phyloP scores from a whole-genome alignment of 2,113 vertebrate species.

The Corythornis madagascariensis region DNA sequence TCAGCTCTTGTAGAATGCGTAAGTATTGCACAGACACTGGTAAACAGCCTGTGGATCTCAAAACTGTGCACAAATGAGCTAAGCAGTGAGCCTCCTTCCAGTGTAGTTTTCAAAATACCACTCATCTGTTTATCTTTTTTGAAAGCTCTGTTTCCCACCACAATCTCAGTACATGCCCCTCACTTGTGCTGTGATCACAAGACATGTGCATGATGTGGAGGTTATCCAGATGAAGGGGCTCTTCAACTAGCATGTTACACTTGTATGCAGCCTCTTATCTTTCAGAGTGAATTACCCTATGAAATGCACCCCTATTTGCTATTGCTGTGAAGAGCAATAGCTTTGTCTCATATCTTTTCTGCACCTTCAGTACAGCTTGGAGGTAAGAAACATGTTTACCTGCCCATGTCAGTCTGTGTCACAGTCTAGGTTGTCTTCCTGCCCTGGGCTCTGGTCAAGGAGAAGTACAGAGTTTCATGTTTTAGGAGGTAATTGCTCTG shows the following conservation, averaged over 20 bases:
- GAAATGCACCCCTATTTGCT: background rate
- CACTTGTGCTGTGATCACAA: no score
- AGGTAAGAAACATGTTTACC: background rate
- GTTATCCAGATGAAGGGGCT: background rate
- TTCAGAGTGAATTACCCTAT: background rate
- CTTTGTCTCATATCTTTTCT: background rate
- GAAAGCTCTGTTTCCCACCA: background rate
- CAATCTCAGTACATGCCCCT: fast-evolving
- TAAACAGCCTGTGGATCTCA: fast-evolving
- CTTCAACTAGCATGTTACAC: background rate
- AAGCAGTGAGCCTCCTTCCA: background rate
- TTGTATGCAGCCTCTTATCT: background rate
- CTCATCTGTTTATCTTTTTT: background rate
- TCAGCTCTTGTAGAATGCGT: background rate
- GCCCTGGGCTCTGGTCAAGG: background rate
- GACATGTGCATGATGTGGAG: background rate
- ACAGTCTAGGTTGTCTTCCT: background rate
- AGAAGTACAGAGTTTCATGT: fast-evolving
- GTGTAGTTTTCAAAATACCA: background rate
- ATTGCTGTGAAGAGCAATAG: background rate
- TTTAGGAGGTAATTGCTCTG: background rate
- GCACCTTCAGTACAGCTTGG: background rate
- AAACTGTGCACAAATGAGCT: background rate
- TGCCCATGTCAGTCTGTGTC: background rate
- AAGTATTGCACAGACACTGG: background rate